Evolutionary conservation across 2,113 vertebrate genomes (phyloP), one percentile per base, ranked within the genome.

Genomic region (Paracanthobrama guichenoti): DNA sequence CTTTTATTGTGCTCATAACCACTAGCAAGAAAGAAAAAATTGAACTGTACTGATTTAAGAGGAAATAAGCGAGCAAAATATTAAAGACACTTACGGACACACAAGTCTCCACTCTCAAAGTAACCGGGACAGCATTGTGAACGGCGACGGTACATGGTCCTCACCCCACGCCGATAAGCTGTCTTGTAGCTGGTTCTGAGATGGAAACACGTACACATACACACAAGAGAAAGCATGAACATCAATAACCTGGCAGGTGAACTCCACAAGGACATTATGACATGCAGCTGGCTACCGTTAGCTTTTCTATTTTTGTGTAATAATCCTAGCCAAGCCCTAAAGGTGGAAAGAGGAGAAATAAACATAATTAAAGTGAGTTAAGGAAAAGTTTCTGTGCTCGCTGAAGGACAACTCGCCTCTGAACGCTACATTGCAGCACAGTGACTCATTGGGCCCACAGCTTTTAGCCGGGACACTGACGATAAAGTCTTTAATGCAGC

Each of bases 91-190:
- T 2, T 94, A 99, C 98, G 97, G 76, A 98, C 96, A 92, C 98
- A 99, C 92, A 98, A 94, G 93, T 99, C 95, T 88, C 95, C 96
- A 0, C 94, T 99, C 92, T 99, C 97, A 2, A 97, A 98, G 93
- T 99, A 99, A 88, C 98, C 97, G 0, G 98, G 98, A 90, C 97
- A 99, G 94, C 98, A 99, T 90, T 99, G 98, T 0, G 98, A 99
- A 85, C 97, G 95, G n/a, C 97, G 95, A 7, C 97, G 94, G 91
- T 99, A 99, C 97, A 99, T 99, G 18, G 98, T 99, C 86, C 98
- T 93, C 6, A 99, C 95, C 74, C 97, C 97, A 20, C 98, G 94
- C 83, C 97, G 96, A 90, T 99, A 99, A 0, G 98, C 97, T 2
- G 97, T 98, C 92, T 99, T 99, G 91, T 99, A 99, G 91, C 97